phyloP scores from a whole-genome alignment of 2,888 invertebrate genomes.

The Sphinx pinastri region DNA sequence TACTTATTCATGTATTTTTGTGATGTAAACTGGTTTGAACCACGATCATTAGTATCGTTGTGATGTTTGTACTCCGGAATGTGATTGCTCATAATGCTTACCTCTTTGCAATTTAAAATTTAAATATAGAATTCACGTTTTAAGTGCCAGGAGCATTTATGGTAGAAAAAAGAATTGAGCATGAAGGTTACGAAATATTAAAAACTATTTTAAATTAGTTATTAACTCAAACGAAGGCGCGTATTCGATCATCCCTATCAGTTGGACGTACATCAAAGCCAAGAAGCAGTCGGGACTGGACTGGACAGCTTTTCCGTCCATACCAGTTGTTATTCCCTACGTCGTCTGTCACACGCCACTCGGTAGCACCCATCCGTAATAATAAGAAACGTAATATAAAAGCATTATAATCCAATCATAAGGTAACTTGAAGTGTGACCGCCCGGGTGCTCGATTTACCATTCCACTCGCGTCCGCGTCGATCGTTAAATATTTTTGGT shows the following conservation, averaged over 20 bases:
- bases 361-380: slow-evolving; percentile 74
- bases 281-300: slow-evolving; percentile 36
- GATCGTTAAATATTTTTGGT: slow-evolving; percentile 77
- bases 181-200: too few relatives aligned
- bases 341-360: slow-evolving; percentile 70
- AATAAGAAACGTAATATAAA: slow-evolving; percentile 82
- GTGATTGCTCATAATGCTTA: neutral
- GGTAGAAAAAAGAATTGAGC: too few relatives aligned
- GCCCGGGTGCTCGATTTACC: slow-evolving; percentile 73
- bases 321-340: slow-evolving; percentile 74
- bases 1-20: neutral
- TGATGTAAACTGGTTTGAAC: neutral
- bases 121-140: neutral
- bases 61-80: neutral
- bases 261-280: neutral
- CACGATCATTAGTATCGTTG: neutral
- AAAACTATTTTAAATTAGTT: neutral
- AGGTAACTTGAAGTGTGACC: slow-evolving; percentile 73
- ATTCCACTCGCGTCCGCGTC: slow-evolving; percentile 67
- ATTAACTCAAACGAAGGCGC: neutral
- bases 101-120: neutral
- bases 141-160: neutral
- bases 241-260: neutral
- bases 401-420: slow-evolving; percentile 83
- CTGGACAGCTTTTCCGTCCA: slow-evolving; percentile 53